Percentiles rank a stretch among this genome's conserved stretches.
Conservation (phyloP, 2,888 invertebrate genomes). For the Drosophila paranaensis region DNA sequence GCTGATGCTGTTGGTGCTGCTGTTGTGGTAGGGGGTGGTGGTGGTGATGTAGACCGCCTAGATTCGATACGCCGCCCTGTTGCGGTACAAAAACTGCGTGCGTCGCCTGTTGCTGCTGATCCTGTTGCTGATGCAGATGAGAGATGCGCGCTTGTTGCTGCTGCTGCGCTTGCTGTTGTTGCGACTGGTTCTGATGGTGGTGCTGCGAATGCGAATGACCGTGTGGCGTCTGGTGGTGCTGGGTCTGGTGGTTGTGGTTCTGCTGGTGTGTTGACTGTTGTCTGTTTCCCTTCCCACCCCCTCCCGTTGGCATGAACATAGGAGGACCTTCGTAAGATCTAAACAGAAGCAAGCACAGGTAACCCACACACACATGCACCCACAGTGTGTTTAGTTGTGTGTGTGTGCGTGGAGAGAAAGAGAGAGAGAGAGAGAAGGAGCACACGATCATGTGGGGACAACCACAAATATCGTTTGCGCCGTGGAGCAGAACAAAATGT, state of each 20-base stretch:
- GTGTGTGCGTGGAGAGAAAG: slow-evolving; percentile 13
- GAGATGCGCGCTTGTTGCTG: slow-evolving; percentile 47
- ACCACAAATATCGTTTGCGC: slow-evolving; percentile 44
- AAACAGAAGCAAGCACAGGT: slow-evolving; percentile 14
- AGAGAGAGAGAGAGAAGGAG: slow-evolving; percentile 33
- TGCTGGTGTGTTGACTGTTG: slow-evolving; percentile 77
- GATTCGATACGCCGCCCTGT: slow-evolving; percentile 32
- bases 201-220: slow-evolving; percentile 52
- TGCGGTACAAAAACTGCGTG: slow-evolving; percentile 62
- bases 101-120: slow-evolving; percentile 37
- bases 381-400: not conserved
- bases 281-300: slow-evolving; percentile 84
- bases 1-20: slow-evolving; percentile 52
- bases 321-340: slow-evolving; percentile 83
- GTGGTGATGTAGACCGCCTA: slow-evolving; percentile 50
- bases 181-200: slow-evolving; percentile 53
- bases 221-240: slow-evolving; percentile 65
- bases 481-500: slow-evolving; percentile 72
- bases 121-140: slow-evolving; percentile 47
- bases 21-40: slow-evolving; percentile 52
- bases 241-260: slow-evolving; percentile 74
- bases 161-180: slow-evolving; percentile 49
- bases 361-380: slow-evolving; percentile 27
- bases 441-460: slow-evolving; percentile 31
- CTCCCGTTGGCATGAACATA: slow-evolving; percentile 83